phyloP scores from a whole-genome alignment of 2,113 vertebrate species.

The Salvelinus fontinalis region DNA sequence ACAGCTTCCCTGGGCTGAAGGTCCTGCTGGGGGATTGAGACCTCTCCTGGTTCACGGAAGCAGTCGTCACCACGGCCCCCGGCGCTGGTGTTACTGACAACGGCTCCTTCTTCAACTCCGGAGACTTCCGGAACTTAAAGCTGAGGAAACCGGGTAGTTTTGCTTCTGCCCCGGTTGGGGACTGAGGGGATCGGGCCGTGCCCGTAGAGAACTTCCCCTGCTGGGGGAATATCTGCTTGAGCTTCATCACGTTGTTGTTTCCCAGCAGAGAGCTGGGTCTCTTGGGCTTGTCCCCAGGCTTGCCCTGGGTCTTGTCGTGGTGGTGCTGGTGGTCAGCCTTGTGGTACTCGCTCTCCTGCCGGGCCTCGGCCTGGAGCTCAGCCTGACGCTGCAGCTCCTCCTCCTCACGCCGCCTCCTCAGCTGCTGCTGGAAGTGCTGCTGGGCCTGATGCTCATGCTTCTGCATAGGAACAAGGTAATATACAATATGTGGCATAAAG shows the following conservation, averaged over 20 bases:
- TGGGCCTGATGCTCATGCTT: slow-evolving; percentile 91
- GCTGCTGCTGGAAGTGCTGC: slow-evolving; percentile 91
- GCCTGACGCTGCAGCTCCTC: slow-evolving; percentile 89
- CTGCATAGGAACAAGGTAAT: slow-evolving; percentile 54
- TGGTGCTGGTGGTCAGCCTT: slow-evolving; percentile 70
- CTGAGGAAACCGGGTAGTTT: slow-evolving; percentile 88
- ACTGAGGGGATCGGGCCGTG: slow-evolving; percentile 77
- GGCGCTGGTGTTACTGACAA: slow-evolving; percentile 49
- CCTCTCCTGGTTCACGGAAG: slow-evolving; percentile 72
- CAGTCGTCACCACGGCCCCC: slow-evolving; percentile 39
- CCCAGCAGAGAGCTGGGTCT: slow-evolving; percentile 88
- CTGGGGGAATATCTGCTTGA: slow-evolving; percentile 92
- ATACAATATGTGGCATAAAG: background rate
- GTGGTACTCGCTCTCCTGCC: slow-evolving; percentile 77
- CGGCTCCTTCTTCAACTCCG: slow-evolving; percentile 78
- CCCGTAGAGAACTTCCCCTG: slow-evolving; percentile 86
- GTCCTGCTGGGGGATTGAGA: slow-evolving; percentile 88
- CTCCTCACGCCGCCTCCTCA: slow-evolving; percentile 85
- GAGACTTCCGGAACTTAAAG: slow-evolving; percentile 88
- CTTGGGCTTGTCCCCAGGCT: slow-evolving; percentile 80
- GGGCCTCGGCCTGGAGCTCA: slow-evolving; percentile 82
- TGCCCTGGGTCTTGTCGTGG: slow-evolving; percentile 70
- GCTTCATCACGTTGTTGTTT: slow-evolving; percentile 90
- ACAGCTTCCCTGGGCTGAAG: slow-evolving; percentile 87
- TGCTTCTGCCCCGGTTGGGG: slow-evolving; percentile 81